Evolutionary conservation across 2,113 vertebrate species (phyloP).

Genomic region (Daubentonia madagascariensis): DNA sequence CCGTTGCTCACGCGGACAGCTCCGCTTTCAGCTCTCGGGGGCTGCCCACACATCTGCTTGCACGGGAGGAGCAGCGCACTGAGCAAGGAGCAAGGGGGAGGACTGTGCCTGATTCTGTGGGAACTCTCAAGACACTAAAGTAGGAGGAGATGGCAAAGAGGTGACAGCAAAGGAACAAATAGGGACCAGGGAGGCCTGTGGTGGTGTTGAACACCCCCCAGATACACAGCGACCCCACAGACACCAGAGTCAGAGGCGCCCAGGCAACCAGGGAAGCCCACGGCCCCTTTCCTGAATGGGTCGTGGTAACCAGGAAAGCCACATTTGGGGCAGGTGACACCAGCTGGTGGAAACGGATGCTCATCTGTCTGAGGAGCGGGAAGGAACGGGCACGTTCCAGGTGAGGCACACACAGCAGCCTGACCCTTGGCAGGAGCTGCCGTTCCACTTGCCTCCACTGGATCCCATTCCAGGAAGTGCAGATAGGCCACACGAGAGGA

Average conservation of each 20-base stretch:
- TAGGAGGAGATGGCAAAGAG: fast-evolving
- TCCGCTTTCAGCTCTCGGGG: background rate
- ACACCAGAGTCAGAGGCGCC: no score
- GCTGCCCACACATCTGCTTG: background rate
- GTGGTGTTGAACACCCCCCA: no score
- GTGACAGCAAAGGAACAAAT: background rate
- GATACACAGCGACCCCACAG: background rate
- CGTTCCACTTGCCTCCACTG: fast-evolving
- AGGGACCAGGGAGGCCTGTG: fast-evolving
- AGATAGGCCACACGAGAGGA: background rate
- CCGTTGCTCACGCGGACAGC: background rate
- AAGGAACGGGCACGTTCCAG: no score
- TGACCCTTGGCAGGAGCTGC: background rate
- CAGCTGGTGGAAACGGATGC: fast-evolving
- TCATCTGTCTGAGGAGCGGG: background rate
- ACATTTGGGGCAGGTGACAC: fast-evolving
- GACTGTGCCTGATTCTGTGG: fast-evolving
- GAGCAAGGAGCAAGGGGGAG: background rate
- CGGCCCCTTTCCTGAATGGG: background rate
- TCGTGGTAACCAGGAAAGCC: background rate
- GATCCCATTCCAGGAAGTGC: background rate
- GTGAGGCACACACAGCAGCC: background rate
- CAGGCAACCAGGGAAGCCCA: background rate
- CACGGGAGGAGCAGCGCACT: no score
- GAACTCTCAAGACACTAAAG: fast-evolving